Evolutionary conservation across 2,888 invertebrate genomes (phyloP), one percentile per base, ranked within the genome.

Genomic region (Eueremaeus valkanovi): DNA sequence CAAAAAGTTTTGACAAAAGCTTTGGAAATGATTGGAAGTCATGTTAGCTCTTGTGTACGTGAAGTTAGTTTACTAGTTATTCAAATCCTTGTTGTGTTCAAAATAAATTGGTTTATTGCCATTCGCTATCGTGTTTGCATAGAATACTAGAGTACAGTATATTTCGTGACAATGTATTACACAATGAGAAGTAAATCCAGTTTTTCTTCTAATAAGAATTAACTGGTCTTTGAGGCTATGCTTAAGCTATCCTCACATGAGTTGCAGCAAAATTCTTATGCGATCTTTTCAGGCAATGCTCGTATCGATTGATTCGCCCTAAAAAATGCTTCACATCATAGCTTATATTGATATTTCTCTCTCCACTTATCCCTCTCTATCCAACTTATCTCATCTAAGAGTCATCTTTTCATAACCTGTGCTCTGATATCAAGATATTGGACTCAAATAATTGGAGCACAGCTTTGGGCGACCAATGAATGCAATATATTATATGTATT

Each of bases 361-460:
- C n/a, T n/a, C n/a, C n/a, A n/a, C n/a, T n/a, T n/a, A n/a, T n/a
- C n/a, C n/a, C n/a, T n/a, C n/a, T n/a, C n/a, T n/a, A n/a, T n/a
- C n/a, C n/a, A n/a, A n/a, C n/a, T n/a, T n/a, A n/a, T n/a, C n/a
- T n/a, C n/a, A n/a, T n/a, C n/a, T n/a, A n/a, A n/a, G n/a, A n/a
- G 40, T 40, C 40, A 3, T 45, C 42, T 45, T 45, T 45, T 11
- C 18, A 45, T n/a, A n/a, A n/a, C n/a, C n/a, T n/a, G n/a, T n/a
- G n/a, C n/a, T n/a, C n/a, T n/a, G n/a, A n/a, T n/a, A n/a, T n/a
- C n/a, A n/a, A n/a, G n/a, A n/a, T n/a, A n/a, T n/a, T n/a, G n/a
- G n/a, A n/a, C n/a, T n/a, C n/a, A n/a, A 55, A 21, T 55, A 55
- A 55, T 55, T 55, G 55, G 55, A 55, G n/a, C 55, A 55, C 13